phyloP scores from a whole-genome alignment of 2,888 invertebrate genomes.

The Oligia latruncula region DNA sequence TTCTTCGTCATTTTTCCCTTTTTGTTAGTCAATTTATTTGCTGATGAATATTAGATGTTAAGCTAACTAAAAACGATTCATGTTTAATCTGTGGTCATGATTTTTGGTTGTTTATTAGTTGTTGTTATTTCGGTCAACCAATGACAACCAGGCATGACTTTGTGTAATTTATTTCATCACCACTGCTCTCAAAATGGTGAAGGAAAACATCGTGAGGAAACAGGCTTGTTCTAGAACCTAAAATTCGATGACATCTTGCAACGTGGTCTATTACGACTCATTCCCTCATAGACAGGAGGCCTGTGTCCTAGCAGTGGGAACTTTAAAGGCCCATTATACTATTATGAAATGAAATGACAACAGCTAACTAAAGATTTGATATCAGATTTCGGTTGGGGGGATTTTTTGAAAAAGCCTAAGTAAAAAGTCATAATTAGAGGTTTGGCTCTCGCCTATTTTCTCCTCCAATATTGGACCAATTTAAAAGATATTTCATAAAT shows the following conservation, averaged over 20 bases:
- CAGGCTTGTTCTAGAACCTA: not conserved
- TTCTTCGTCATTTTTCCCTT: conserved; percentile 8
- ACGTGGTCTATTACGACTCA: no score
- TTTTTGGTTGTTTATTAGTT: not conserved
- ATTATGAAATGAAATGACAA: no score
- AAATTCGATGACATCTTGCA: not conserved
- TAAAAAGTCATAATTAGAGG: no score
- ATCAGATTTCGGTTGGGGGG: no score
- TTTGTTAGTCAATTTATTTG: conserved; percentile 3
- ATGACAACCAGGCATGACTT: not conserved
- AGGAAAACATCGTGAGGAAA: not conserved
- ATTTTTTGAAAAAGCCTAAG: no score
- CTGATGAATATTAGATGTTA: not conserved
- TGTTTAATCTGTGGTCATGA: not conserved
- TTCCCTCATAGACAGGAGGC: no score
- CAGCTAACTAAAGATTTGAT: no score
- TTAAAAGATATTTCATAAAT: no score
- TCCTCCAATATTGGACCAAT: no score
- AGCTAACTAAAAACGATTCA: not conserved
- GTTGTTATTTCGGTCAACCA: not conserved
- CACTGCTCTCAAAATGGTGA: not conserved
- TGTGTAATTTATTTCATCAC: not conserved
- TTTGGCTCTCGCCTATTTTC: no score
- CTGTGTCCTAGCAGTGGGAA: no score
- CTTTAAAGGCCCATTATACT: no score